Evolutionary conservation across 1,140 invertebrate genomes (phyloP), one percentile per base, ranked within the genome.

Genomic region (Hylyphantes graminicola): DNA sequence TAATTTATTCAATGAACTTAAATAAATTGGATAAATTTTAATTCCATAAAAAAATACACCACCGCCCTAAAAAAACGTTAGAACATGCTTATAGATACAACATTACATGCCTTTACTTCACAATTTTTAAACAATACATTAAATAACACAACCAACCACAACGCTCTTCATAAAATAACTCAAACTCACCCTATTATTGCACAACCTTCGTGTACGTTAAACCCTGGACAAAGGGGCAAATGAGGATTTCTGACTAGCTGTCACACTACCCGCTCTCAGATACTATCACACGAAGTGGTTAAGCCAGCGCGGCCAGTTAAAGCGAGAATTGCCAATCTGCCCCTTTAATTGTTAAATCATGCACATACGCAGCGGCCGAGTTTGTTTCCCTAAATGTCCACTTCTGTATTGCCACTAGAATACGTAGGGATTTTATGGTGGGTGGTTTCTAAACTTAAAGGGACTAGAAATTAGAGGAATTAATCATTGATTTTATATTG

Each of bases 341-440:
- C 57, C 35, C 13, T 64, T 54, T 80, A 50, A 80, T 80, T 80
- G 77, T 78, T 78, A 78, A 78, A 78, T 78, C 76, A 78, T 55
- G 63, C 76, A 19, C 21, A 10, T 21, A 51, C 15, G 51, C 51
- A 50, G 53, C 50, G 19, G 21, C 55, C 53, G 17, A 78, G 67
- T 78, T 78, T 78, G 61, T 78, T 67, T 19, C 63, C 76, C 61
- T 78, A 59, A 74, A 74, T 74, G 51, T 57, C 54, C 54, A 70
- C 68, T 48, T 51, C 68, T 17, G 51, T 7, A 6, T 70, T 70
- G 15, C 68, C 67, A 17, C 68, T 4, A 51, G 35, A 35, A 35
- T 35, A 5, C 35, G 35, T 5, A 35, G 35, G 35, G 35, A 35
- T 35, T 35, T 35, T 35, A 35, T 35, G 35, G 35, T 35, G 5